A percentile compares a stretch with the other conserved stretches of the same genome.
Conservation (phyloP, 1,140 invertebrate genomes). For the Oedothorax gibbosus region DNA sequence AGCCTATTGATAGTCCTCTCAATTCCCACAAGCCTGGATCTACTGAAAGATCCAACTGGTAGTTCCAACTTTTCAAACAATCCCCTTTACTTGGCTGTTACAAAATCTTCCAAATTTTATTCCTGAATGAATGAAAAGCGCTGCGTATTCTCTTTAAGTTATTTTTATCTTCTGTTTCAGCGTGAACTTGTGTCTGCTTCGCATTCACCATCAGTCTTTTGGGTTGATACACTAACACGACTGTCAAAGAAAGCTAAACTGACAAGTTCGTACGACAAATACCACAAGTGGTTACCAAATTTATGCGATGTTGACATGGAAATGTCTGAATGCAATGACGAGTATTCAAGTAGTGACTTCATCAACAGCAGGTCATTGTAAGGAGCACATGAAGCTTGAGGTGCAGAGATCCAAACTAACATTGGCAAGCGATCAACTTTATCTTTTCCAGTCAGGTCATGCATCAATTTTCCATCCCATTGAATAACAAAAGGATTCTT, state of each 20-base stretch:
- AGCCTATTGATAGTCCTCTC: neutral
- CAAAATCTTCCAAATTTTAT: neutral
- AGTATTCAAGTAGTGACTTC: neutral
- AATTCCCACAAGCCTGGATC: neutral
- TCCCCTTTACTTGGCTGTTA: neutral
- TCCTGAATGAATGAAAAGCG: neutral
- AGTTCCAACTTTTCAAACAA: neutral
- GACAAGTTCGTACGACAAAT: neutral
- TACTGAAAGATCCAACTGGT: neutral
- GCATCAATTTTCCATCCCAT: neutral
- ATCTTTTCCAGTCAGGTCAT: neutral
- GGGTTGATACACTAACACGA: neutral
- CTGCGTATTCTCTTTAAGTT: neutral
- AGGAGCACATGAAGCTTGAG: too few species aligned
- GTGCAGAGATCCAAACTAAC: too few species aligned
- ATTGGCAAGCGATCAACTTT: neutral
- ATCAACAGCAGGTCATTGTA: too few species aligned
- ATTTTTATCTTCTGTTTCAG: neutral
- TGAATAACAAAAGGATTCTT: neutral
- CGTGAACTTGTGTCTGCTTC: neutral
- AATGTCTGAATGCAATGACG: neutral
- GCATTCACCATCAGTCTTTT: neutral
- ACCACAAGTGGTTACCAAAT: neutral
- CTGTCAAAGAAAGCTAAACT: neutral
- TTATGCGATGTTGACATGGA: neutral